Base-by-base conservation (phyloP, 2,113 vertebrate species). In the Anarrhichthys ocellatus region DNA sequence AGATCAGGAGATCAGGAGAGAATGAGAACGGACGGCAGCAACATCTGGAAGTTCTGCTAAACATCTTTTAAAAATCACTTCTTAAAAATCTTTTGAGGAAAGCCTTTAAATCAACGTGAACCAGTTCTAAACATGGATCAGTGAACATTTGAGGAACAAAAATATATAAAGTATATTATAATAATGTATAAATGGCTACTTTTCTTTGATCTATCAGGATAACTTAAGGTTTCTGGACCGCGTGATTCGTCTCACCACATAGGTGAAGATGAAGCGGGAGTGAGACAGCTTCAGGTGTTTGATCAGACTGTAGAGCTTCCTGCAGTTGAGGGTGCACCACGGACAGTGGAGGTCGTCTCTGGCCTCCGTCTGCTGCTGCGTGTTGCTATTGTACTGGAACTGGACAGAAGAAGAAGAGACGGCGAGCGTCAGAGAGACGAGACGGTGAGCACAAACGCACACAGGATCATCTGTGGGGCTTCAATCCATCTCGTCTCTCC, bases 231-330 rank as follows among this genome's bases (percentile, higher is more conserved):
- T 24, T 27, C 5, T 2, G 24, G n/a, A 27, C 5, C 2, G 4
- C 1, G 59, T 11, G 24, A 66, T 3, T 20, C 4, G 2, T 94
- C 97, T 97, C 90, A 99, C 98, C 94, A 98, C 97, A 32, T 99
- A 99, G 95, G 97, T 99, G 92, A 99, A 99, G 92, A 98, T 97
- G 94, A 99, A 99, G 85, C 98, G 96, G 87, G 97, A 97, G 92
- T 99, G 98, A 71, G 97, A 99, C 78, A 99, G 97, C 72, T 99
- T 99, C 69, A 99, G 97, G 94, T 99, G 98, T 87, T 99, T 99
- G 54, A 99, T 94, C 85, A 99, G 96, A 88, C 98, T 99, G 91
- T 99, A 99, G 32, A 99, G 97, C 83, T 97, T 98, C 84, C 97
- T 96, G 87, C 98, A 99, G 94, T 99, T 99, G 52, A 99, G 92